These are phyloP conservation scores for Phocides pigmalion DNA, from an alignment of 1,140 invertebrate species.

Conservation along the genomic window DNA sequence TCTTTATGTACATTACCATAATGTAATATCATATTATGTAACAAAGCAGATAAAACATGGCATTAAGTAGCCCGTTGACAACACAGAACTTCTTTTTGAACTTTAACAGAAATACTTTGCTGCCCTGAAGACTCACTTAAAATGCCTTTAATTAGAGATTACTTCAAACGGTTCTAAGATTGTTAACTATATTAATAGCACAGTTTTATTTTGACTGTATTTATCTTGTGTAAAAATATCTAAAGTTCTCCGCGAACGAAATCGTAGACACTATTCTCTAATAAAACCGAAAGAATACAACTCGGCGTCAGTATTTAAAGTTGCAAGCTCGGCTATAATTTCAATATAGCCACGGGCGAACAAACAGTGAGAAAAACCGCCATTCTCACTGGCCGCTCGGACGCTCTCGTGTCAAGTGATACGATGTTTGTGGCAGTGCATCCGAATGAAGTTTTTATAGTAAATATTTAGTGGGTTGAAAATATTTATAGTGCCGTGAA, in stretches of 20 bases:
- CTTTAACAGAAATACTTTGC: too few relatives aligned
- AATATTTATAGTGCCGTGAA: not conserved
- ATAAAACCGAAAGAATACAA: not conserved
- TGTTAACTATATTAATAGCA: too few relatives aligned
- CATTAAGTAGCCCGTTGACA: too few relatives aligned
- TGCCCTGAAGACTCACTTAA: too few relatives aligned
- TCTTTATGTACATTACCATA: too few relatives aligned
- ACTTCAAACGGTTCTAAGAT: too few relatives aligned
- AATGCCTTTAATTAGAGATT: too few relatives aligned
- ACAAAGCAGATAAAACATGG: too few relatives aligned
- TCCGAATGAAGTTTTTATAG: not conserved
- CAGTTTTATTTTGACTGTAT: too few relatives aligned
- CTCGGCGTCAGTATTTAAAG: constrained; percentile 1
- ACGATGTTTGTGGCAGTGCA: not conserved
- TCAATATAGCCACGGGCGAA: constrained; percentile 8
- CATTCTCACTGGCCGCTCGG: not conserved
- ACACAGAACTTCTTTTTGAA: too few relatives aligned
- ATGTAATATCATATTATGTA: too few relatives aligned
- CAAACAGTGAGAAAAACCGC: constrained; percentile 11
- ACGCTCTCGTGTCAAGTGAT: not conserved
- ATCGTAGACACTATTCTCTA: not conserved
- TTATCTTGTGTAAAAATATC: too few relatives aligned
- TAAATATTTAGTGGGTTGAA: not conserved
- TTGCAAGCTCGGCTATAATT: constrained; percentile 15
- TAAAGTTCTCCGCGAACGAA: not conserved